Evolutionary conservation across 2,888 invertebrate species (phyloP).

Genomic region (Pristionchus arcanus): DNA sequence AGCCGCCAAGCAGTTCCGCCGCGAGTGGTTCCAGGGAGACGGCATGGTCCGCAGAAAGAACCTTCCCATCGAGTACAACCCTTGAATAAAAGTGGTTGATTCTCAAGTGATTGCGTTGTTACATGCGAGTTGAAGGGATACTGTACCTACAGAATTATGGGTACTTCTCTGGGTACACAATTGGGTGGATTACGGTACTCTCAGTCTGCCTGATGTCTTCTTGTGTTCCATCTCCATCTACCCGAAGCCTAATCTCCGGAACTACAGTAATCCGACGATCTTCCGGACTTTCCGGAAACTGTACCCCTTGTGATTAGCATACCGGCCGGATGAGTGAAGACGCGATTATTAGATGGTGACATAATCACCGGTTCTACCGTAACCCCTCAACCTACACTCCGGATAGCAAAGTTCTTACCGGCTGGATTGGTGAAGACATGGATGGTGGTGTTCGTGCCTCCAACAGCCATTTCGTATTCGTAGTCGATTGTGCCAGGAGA

Average conservation of each 20-base stretch:
- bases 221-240: too few species aligned
- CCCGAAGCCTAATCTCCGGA: too few species aligned
- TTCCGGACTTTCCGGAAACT: too few species aligned
- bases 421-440: slow-evolving; percentile 26
- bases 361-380: neutral
- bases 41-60: too few species aligned
- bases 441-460: slow-evolving; percentile 28
- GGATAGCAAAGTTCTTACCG: neutral
- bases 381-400: neutral
- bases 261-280: too few species aligned
- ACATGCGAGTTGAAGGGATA: neutral
- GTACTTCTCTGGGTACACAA: neutral
- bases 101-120: neutral
- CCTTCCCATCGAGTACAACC: too few species aligned
- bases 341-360: too few species aligned
- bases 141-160: neutral
- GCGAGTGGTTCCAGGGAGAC: slow-evolving; percentile 57
- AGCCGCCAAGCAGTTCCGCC: slow-evolving; percentile 70
- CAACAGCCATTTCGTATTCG: slow-evolving; percentile 30
- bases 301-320: too few species aligned
- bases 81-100: too few species aligned
- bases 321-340: too few species aligned
- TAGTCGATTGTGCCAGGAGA: slow-evolving; percentile 7
- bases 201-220: too few species aligned
- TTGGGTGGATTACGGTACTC: neutral